phyloP scores from a whole-genome alignment of 2,113 vertebrate genomes.

The Martes martes region DNA sequence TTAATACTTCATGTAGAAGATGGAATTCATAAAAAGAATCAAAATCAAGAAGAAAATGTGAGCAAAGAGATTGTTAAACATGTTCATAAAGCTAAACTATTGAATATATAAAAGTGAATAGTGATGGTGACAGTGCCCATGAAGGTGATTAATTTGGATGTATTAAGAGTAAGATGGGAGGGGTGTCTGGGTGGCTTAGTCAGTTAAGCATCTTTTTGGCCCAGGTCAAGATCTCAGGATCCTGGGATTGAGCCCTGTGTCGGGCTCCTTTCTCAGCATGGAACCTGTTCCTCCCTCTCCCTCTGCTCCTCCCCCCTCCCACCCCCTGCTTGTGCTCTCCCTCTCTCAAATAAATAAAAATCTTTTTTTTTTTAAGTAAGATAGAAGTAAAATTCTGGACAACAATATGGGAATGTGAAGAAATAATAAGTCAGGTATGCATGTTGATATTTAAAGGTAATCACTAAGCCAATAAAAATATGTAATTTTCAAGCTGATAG shows the following conservation, averaged over 20 bases:
- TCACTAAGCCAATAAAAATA: not conserved
- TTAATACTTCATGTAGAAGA: not conserved
- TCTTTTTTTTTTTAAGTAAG: not conserved
- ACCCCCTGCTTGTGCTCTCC: not conserved
- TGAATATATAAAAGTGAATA: not conserved
- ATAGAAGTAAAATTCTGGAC: not conserved
- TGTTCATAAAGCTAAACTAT: not conserved
- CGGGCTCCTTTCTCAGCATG: no score
- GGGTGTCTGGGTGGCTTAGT: no score
- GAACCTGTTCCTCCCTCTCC: no score
- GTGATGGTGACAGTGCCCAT: not conserved
- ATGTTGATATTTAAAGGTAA: not conserved
- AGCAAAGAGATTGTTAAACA: not conserved
- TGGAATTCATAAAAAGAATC: not conserved
- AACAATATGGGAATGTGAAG: not conserved
- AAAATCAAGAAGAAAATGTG: not conserved
- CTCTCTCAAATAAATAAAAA: not conserved
- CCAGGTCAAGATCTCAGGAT: no score
- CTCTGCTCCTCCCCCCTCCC: no score
- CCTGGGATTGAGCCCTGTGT: no score
- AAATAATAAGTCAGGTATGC: not conserved
- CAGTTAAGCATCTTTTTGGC: no score
- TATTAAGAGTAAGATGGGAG: not conserved
- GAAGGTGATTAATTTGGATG: not conserved
- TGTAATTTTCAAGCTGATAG: not conserved